phyloP scores from a whole-genome alignment of 2,113 vertebrate genomes.

The Mesoclemmys tuberculata region DNA sequence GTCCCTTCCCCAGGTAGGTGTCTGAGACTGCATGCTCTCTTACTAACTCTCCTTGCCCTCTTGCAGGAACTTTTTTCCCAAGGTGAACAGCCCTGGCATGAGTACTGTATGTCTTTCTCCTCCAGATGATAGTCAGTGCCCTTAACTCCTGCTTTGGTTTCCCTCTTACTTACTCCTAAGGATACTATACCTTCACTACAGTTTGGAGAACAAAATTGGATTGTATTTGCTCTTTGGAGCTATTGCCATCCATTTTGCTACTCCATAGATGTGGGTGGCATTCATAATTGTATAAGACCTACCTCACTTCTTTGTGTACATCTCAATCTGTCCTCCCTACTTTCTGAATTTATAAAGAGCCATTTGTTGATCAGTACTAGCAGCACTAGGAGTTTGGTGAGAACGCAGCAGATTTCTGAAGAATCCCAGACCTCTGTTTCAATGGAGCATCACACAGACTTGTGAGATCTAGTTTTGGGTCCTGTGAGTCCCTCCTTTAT shows the following conservation, averaged over 20 bases:
- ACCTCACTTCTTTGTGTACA: neutral
- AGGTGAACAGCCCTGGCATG: too few species aligned
- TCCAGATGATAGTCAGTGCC: neutral
- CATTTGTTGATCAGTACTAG: neutral
- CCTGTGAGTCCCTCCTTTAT: neutral
- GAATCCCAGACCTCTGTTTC: neutral
- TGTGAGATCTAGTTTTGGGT: neutral
- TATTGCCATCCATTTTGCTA: neutral
- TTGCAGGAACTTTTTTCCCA: too few species aligned
- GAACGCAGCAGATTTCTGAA: neutral
- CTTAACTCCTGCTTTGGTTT: neutral
- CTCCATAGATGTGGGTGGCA: accelerated
- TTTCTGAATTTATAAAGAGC: neutral
- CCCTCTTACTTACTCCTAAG: neutral
- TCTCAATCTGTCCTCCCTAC: neutral
- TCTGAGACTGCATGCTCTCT: too few species aligned
- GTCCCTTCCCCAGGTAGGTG: too few species aligned
- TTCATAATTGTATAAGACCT: neutral
- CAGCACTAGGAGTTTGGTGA: neutral
- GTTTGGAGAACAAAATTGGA: neutral
- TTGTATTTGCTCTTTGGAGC: neutral
- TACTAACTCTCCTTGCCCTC: too few species aligned
- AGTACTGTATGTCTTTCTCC: neutral
- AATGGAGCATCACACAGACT: neutral
- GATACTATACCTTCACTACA: neutral